These are phyloP conservation scores for Cebidichthys violaceus DNA, from an alignment of 2,113 vertebrate species.

Conservation along the genomic window DNA sequence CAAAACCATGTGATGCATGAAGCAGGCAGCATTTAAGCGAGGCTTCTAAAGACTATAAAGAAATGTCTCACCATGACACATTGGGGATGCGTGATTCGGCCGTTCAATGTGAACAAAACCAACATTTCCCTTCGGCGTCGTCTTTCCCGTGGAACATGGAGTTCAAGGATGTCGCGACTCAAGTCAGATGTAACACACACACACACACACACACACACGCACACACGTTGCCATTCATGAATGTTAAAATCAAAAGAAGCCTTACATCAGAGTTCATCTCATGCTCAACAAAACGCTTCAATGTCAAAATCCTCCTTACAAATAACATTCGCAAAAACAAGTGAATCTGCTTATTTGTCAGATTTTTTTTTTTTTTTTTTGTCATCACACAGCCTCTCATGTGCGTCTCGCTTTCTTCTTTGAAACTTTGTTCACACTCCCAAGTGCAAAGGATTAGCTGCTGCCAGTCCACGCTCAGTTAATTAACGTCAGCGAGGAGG, in stretches of 20 bases:
- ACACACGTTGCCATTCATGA: background rate
- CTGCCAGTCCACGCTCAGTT: conserved; percentile 49
- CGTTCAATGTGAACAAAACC: conserved; percentile 2
- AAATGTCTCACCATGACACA: background rate
- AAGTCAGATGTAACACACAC: background rate
- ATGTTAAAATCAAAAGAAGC: conserved; percentile 5
- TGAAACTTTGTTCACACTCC: conserved; percentile 42
- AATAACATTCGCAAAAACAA: conserved; percentile 29
- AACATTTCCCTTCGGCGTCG: background rate
- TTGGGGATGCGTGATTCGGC: background rate
- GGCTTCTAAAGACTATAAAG: background rate
- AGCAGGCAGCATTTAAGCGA: background rate
- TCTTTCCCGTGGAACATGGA: background rate
- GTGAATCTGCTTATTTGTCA: conserved; percentile 10
- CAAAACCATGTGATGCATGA: too few relatives aligned
- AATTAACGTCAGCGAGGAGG: conserved; percentile 62
- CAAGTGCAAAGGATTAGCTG: conserved; percentile 47
- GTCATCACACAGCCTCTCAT: conserved; percentile 21
- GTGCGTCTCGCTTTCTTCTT: conserved; percentile 33
- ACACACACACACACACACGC: too few relatives aligned
- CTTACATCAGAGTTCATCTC: background rate
- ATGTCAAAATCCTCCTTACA: conserved; percentile 24
- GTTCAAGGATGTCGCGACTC: conserved; percentile 1
- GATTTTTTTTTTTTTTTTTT: background rate
- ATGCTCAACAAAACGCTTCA: background rate